These are phyloP conservation scores for Apodemia mormo DNA, from an alignment of 2,888 invertebrate genomes.

Conservation along the genomic window DNA sequence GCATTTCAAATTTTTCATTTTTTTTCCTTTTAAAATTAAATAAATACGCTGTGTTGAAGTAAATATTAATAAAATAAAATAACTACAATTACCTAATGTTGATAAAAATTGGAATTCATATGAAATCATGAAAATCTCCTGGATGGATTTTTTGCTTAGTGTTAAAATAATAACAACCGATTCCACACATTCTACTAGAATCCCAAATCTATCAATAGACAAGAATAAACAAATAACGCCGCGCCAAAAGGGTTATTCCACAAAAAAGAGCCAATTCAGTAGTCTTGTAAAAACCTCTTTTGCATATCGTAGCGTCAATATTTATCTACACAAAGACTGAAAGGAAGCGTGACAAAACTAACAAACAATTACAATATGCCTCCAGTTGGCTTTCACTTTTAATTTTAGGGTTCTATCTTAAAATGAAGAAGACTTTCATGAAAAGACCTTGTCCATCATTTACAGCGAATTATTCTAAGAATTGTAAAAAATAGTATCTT, in stretches of 20 bases:
- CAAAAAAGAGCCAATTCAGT: conserved; percentile 74
- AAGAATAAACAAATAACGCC: conserved; percentile 54
- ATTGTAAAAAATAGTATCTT: too few species aligned
- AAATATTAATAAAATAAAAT: too few species aligned
- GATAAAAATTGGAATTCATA: too few species aligned
- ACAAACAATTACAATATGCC: conserved; percentile 63
- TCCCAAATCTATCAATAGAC: conserved; percentile 50
- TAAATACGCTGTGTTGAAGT: too few species aligned
- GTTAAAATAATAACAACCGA: conserved; percentile 44
- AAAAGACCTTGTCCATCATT: neutral
- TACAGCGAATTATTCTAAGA: too few species aligned
- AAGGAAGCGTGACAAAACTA: conserved; percentile 57
- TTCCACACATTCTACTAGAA: conserved; percentile 47
- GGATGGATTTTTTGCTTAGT: conserved; percentile 17
- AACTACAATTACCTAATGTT: too few species aligned
- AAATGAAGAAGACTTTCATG: neutral
- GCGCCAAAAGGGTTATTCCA: conserved; percentile 70
- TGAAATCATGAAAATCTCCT: too few species aligned
- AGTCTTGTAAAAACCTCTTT: conserved; percentile 74
- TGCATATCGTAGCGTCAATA: conserved; percentile 77
- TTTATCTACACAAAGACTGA: conserved; percentile 65
- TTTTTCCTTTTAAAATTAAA: too few species aligned
- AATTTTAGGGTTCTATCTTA: conserved; percentile 44
- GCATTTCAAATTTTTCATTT: too few species aligned
- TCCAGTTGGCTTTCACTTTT: conserved; percentile 77